Base-by-base conservation (phyloP, 2,113 vertebrate species). In the Anarrhichthys ocellatus region DNA sequence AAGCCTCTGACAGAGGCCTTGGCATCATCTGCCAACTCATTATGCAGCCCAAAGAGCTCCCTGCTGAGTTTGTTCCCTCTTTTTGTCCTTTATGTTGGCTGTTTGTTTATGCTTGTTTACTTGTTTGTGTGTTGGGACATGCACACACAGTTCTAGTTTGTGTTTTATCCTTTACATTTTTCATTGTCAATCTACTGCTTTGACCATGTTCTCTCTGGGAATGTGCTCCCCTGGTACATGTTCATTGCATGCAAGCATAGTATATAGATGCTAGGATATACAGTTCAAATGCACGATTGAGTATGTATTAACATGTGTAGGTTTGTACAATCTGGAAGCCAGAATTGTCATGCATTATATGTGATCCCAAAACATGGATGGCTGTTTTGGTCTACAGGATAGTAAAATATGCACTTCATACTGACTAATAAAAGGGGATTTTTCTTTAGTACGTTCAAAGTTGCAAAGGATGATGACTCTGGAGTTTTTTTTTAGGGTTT, bases 71-170 rank as follows among this genome's bases (percentile, higher is more conserved):
- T 29, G n/a, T 58, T 24, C 42, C 40, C 58, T 65, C 29, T 34
- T 52, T 73, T 18, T 64, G 10, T 59, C 66, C 67, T 87, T 75
- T 77, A 15, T 66, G 68, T 52, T n/a, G 61, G 61, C 46, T 65
- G 32, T 76, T 36, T 22, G 46, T 81, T 14, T 74, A 1, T 66
- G 38, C 72, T 76, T 86, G 75, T 87, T 82, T 83, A 73, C 27
- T 59, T 76, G 42, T 71, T 85, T 80, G 56, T 65, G 62, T 78
- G 50, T 59, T 64, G 66, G 42, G 63, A 76, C 34, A 70, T 59
- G 52, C 10, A 40, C 46, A 61, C 38, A 66, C 44, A 83, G 17
- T 59, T 82, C 2, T 14, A 24, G 59, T 58, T 56, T 5, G 50
- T 58, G 62, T 77, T 66, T 77, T 42, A 17, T 42, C 2, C 22